Conservation (phyloP, 2,797 vertebrate genomes). For the Rhinoraja longicauda region DNA sequence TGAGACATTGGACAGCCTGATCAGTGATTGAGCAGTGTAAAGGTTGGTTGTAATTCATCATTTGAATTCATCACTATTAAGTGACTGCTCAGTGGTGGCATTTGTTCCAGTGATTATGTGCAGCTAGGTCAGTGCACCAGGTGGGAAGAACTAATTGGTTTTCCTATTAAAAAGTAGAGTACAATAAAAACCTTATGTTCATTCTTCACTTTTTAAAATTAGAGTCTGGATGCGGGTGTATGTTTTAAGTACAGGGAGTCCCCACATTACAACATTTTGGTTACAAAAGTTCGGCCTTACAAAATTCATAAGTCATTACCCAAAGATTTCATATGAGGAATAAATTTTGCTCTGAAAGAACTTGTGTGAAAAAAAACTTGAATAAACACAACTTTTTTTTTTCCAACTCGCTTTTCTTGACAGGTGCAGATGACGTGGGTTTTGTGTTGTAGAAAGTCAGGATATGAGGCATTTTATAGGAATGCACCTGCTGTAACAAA, state of each 20-base stretch:
- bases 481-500: too few species aligned
- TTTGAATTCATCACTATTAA: constrained; percentile 14
- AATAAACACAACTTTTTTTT: too few species aligned
- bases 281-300: too few species aligned
- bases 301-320: too few species aligned
- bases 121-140: not conserved
- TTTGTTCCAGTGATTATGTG: not conserved
- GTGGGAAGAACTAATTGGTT: not conserved
- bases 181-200: not conserved
- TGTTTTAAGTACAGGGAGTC: not conserved
- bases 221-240: not conserved
- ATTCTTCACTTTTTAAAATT: not conserved
- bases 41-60: not conserved
- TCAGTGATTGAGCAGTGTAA: not conserved
- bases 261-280: too few species aligned
- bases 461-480: too few species aligned
- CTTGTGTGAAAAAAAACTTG: too few species aligned
- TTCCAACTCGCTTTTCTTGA: too few species aligned
- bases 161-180: not conserved
- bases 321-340: too few species aligned
- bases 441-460: too few species aligned
- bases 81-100: not conserved
- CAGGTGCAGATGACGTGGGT: too few species aligned
- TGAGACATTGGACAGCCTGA: constrained; percentile 13
- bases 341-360: too few species aligned